Evolutionary conservation across 2,888 invertebrate species (phyloP).

Genomic region (Oscheius myriophilus): DNA sequence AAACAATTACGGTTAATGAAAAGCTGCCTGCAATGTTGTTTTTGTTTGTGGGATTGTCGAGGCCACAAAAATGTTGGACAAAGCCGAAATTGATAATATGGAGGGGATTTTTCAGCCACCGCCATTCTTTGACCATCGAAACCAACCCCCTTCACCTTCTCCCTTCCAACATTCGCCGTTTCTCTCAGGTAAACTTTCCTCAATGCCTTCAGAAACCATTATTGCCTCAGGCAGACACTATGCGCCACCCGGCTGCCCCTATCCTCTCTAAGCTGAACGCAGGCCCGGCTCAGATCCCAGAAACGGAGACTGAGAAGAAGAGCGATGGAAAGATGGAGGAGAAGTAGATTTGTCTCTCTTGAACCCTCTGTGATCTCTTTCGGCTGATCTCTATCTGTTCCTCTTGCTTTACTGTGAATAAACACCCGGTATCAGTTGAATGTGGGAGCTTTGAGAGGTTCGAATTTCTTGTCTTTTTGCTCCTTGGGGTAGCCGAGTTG

Average conservation of each 20-base stretch:
- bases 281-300: conserved; percentile 41
- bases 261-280: conserved; percentile 50
- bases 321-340: conserved; percentile 36
- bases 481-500: conserved; percentile 21
- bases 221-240: conserved; percentile 56
- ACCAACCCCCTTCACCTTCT: conserved; percentile 62
- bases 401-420: not conserved
- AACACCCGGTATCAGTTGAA: too few species aligned
- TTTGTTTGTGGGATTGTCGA: not conserved
- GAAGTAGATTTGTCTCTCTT: conserved; percentile 19
- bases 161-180: conserved; percentile 57
- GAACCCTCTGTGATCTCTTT: conserved; percentile 22
- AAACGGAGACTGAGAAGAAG: conserved; percentile 35
- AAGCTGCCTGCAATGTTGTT: conserved; percentile 4
- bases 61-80: too few species aligned
- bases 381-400: not conserved
- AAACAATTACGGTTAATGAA: conserved; percentile 3
- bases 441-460: conserved; percentile 4
- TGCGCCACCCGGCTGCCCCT: conserved; percentile 47
- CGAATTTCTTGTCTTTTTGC: conserved; percentile 24
- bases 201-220: too few species aligned
- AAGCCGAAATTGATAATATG: too few species aligned
- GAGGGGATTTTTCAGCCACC: conserved; percentile 55
- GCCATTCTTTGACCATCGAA: conserved; percentile 63
- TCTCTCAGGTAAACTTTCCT: conserved; percentile 9